phyloP scores from a whole-genome alignment of 2,888 invertebrate species.

The Scaptodrosophila latifasciaeformis region DNA sequence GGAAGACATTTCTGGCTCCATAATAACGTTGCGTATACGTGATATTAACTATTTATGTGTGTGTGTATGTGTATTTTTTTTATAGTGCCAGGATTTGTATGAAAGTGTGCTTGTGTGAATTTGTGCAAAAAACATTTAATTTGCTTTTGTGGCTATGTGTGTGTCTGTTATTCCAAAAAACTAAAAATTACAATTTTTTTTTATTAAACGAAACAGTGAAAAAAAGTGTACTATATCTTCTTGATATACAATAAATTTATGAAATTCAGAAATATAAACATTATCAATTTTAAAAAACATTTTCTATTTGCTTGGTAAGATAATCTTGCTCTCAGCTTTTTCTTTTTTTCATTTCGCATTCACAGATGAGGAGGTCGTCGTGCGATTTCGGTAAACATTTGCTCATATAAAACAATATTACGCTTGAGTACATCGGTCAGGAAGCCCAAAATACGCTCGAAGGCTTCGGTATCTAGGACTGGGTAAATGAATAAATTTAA shows the following conservation, averaged over 20 bases:
- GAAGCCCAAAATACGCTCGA: constrained; percentile 96
- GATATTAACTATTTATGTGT: constrained; percentile 10
- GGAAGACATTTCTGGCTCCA: constrained; percentile 31
- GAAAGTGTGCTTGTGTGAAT: constrained; percentile 3
- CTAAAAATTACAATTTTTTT: constrained; percentile 1
- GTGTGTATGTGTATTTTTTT: not conserved
- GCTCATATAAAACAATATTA: constrained; percentile 94
- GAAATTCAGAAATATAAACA: not conserved
- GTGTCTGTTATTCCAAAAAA: too few species aligned
- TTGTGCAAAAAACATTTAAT: not conserved
- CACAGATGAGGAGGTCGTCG: constrained; percentile 53
- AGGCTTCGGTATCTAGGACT: constrained; percentile 97
- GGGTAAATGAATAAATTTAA: too few species aligned
- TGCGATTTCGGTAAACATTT: constrained; percentile 65
- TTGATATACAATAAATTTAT: constrained; percentile 1
- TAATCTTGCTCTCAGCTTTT: not conserved
- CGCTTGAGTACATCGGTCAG: constrained; percentile 99
- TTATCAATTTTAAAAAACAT: not conserved
- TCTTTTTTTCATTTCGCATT: constrained; percentile 9
- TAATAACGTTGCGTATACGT: constrained; percentile 32
- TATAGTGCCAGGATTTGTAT: not conserved
- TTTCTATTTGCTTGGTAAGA: not conserved
- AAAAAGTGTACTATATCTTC: too few species aligned
- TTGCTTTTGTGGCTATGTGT: constrained; percentile 6
- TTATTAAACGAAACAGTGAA: not conserved